A percentile compares a stretch with the other conserved stretches of the same genome.
Conservation (phyloP, 2,797 vertebrate species). For the Tenualosa thibaudeaui region DNA sequence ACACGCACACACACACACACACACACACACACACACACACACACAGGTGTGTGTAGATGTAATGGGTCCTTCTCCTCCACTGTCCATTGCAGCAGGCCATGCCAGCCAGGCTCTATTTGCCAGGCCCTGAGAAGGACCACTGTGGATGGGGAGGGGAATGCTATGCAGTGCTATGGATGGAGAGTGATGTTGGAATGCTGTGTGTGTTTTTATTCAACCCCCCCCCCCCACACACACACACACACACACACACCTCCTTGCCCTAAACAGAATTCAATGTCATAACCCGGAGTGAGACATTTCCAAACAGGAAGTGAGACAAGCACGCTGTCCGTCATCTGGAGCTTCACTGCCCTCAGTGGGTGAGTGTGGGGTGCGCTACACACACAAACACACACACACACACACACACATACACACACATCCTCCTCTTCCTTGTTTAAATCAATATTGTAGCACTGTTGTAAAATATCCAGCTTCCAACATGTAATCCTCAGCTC, state of each 20-base stretch:
- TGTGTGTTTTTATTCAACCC: constrained; percentile 25
- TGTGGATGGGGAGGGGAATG: constrained; percentile 49
- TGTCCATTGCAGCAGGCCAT: constrained; percentile 56
- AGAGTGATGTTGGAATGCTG: constrained; percentile 10
- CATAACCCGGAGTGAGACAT: constrained; percentile 58
- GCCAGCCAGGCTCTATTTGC: constrained; percentile 59
- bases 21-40: too few relatives aligned
- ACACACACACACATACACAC: too few relatives aligned
- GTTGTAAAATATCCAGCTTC: too few relatives aligned
- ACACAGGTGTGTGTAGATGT: constrained; percentile 49
- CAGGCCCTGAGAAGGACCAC: constrained; percentile 56
- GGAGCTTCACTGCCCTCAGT: background rate
- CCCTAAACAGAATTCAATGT: constrained; percentile 71
- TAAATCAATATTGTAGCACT: background rate
- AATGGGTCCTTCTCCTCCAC: constrained; percentile 46
- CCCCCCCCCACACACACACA: too few relatives aligned
- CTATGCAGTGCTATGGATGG: constrained; percentile 42
- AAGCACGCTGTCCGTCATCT: background rate
- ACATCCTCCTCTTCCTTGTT: background rate
- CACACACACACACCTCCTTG: background rate
- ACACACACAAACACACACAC: too few relatives aligned
- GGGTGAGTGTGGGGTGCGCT: background rate
- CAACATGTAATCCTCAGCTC: too few relatives aligned
- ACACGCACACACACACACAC: too few relatives aligned
- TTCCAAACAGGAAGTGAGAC: background rate